Conservation (phyloP, 23 tunicate species). For the Oikopleura albicans region DNA sequence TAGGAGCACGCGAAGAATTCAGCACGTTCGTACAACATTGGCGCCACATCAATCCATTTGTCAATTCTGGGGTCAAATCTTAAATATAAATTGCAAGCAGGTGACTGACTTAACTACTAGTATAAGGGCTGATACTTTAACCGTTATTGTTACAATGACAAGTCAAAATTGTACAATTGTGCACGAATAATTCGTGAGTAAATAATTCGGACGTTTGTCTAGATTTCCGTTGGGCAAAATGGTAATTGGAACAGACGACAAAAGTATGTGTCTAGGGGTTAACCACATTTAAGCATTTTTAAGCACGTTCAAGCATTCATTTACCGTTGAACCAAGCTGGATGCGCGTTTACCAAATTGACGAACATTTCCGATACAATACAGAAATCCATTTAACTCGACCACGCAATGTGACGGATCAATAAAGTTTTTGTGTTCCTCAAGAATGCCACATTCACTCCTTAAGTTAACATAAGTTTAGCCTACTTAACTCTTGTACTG, state of each 20-base stretch:
- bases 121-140: too few relatives aligned
- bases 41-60: slow-evolving; percentile 27
- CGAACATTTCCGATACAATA: slow-evolving; percentile 60
- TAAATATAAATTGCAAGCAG: too few relatives aligned
- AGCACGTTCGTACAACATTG: slow-evolving; percentile 36
- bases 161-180: too few relatives aligned
- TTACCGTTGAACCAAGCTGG: background rate
- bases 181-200: too few relatives aligned
- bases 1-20: slow-evolving; percentile 46
- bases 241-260: too few relatives aligned
- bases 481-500: too few relatives aligned
- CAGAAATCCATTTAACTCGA: slow-evolving; percentile 48
- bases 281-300: background rate
- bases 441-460: background rate
- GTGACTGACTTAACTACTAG: too few relatives aligned
- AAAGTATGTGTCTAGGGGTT: background rate
- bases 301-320: background rate
- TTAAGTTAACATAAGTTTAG: too few relatives aligned
- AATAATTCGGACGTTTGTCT: too few relatives aligned
- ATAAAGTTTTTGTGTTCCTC: background rate
- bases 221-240: too few relatives aligned
- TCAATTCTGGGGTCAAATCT: slow-evolving; percentile 68
- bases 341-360: background rate
- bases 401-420: slow-evolving; percentile 78
- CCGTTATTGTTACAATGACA: too few relatives aligned